Evolutionary conservation across 2,797 vertebrate genomes (phyloP), one percentile per base, ranked within the genome.

Genomic region (Danionella dracula): DNA sequence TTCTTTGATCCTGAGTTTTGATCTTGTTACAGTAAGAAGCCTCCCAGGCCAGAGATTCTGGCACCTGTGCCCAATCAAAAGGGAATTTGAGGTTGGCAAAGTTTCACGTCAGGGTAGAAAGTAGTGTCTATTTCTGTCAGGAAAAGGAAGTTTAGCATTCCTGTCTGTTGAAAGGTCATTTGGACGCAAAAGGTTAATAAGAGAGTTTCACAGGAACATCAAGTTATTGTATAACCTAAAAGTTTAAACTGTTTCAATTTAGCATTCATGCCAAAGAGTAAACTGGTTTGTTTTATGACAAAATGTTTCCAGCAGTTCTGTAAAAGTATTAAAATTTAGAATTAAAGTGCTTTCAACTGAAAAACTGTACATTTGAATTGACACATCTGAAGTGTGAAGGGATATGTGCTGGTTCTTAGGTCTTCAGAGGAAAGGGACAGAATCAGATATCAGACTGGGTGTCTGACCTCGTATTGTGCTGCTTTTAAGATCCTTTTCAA

Each of bases 401-500:
- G 27, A 48, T 21, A 31, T 54, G 66, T 76, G 63, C 66, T 56
- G 56, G 50, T 44, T 42, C 46, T 58, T 44, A 41, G 66, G 49
- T 34, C 59, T 71, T 57, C 35, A 16, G 35, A 68, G 31, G 15
- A 61, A 58, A 42, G 57, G 20, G 75, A 17, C 63, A 49, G 51
- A 61, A 34, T 59, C 74, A 58, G 42, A 68, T 70, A 64, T 57
- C 57, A 51, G 67, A 15, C 66, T 64, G 69, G 71, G 75, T 76
- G 64, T 54, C 71, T 73, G 74, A 59, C 49, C 51, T 66, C 67
- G 71, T 51, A 35, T 75, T 75, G 70, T 58, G 50, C 70, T 75
- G 75, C 74, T 68, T 63, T 45, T 4, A 27, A 73, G 75, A 77
- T 74, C 66, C 63, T 63, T 70, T 65, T 75, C 20, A 74, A 81